Evolutionary conservation across 2,888 invertebrate genomes (phyloP).

Genomic region (Drosophila pseudotalamancana): DNA sequence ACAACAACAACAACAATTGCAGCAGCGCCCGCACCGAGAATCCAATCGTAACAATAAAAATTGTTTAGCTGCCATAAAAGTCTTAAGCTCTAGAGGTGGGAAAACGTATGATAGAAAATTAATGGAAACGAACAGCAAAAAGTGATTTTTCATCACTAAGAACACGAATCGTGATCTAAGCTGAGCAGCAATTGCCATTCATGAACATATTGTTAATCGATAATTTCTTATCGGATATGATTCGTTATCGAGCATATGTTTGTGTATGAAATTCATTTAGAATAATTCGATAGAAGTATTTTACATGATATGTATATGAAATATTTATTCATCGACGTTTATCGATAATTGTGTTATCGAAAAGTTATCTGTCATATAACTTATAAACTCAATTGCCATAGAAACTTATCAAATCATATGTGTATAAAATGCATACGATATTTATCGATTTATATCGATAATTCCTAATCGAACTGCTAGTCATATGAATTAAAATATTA

Average conservation of each 20-base stretch:
- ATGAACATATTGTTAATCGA: not conserved
- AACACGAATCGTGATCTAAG: not conserved
- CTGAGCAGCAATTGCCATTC: not conserved
- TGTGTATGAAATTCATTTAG: too few species aligned
- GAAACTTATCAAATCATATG: not conserved
- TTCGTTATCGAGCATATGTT: too few species aligned
- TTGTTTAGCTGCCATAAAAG: conserved; percentile 52
- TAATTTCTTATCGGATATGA: too few species aligned
- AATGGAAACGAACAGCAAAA: not conserved
- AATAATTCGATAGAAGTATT: too few species aligned
- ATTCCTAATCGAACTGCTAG: not conserved
- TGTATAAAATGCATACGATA: not conserved
- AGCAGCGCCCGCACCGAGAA: conserved; percentile 59
- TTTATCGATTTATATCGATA: not conserved
- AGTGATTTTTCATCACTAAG: conserved; percentile 30
- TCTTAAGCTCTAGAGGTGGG: conserved; percentile 22
- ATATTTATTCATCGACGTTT: too few species aligned
- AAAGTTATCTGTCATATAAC: too few species aligned
- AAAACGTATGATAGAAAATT: not conserved
- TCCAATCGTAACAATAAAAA: conserved; percentile 62
- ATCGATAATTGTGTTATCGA: too few species aligned
- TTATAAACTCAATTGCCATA: not conserved
- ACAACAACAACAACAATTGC: conserved; percentile 10
- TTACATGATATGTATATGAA: too few species aligned
- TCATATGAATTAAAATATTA: too few species aligned